These are phyloP conservation scores for Eolophus roseicapilla DNA, from an alignment of 2,113 vertebrate genomes.

Conservation along the genomic window DNA sequence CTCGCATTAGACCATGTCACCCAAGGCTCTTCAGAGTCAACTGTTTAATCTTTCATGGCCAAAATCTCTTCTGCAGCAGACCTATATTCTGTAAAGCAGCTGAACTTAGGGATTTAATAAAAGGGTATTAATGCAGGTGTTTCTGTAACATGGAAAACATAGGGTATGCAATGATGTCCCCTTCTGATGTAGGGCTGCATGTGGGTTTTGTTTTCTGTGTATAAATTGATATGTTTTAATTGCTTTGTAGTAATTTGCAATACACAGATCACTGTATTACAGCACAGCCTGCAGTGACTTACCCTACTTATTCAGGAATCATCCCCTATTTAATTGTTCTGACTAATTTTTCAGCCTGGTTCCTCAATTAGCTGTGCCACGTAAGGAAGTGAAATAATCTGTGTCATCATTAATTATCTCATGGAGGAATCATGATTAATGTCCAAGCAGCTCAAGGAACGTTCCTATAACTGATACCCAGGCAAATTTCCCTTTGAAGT, in stretches of 20 bases:
- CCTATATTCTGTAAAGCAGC: neutral
- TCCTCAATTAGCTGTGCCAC: neutral
- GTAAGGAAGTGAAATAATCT: neutral
- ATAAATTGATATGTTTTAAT: neutral
- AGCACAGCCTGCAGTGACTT: neutral
- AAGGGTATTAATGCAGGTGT: conserved; percentile 12
- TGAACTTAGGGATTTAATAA: neutral
- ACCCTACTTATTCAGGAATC: neutral
- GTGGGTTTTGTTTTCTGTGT: neutral
- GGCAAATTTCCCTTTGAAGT: neutral
- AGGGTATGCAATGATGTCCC: neutral
- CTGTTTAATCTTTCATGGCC: neutral
- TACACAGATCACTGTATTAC: neutral
- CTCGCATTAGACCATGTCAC: neutral
- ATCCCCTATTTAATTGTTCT: neutral
- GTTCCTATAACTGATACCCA: neutral
- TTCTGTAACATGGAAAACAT: neutral
- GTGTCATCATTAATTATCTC: conserved; percentile 1
- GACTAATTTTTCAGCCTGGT: neutral
- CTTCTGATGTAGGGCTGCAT: neutral
- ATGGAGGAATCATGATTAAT: neutral
- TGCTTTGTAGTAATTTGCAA: neutral
- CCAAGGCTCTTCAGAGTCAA: neutral
- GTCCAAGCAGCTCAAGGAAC: neutral
- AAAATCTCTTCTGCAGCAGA: neutral